A percentile compares a stretch with the other conserved stretches of the same genome.
These are phyloP conservation scores for Sitodiplosis mosellana DNA, from an alignment of 1,140 invertebrate genomes.

Conservation along the genomic window DNA sequence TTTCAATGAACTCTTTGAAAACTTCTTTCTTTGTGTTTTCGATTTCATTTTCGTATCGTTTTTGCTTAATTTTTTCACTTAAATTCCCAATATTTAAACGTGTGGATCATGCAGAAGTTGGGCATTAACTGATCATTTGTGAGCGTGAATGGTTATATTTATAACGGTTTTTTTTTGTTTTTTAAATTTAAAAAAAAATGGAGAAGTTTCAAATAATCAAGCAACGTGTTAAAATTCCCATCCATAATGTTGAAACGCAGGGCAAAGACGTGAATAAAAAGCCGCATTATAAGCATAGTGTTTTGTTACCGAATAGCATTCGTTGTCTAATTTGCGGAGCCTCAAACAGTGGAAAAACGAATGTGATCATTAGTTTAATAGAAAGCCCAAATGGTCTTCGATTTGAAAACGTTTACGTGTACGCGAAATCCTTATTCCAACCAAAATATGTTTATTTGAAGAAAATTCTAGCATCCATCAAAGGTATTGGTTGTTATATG, in stretches of 20 bases:
- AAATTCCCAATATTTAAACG: no score
- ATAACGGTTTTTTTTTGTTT: no score
- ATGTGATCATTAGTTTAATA: conserved; percentile 16
- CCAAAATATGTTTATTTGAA: conserved; percentile 18
- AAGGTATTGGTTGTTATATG: conserved; percentile 12
- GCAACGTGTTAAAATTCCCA: background rate
- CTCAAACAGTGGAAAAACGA: conserved; percentile 23
- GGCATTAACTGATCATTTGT: no score
- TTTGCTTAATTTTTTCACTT: no score
- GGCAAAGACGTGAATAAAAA: no score
- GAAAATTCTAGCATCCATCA: conserved; percentile 11
- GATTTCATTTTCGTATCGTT: no score
- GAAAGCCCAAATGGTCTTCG: conserved; percentile 15
- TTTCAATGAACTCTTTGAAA: no score
- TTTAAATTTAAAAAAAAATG: no score
- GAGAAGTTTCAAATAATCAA: background rate
- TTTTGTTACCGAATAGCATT: conserved; percentile 8
- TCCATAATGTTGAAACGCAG: background rate
- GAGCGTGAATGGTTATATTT: no score
- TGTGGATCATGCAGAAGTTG: no score
- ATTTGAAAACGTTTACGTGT: conserved; percentile 24
- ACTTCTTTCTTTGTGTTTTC: no score
- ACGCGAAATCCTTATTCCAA: conserved; percentile 22
- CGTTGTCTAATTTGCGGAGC: conserved; percentile 14
- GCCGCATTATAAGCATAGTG: conserved; percentile 2